Percentiles rank a stretch among this genome's conserved stretches.
Conservation (phyloP, 2,113 vertebrate species). For the Cettia cetti region DNA sequence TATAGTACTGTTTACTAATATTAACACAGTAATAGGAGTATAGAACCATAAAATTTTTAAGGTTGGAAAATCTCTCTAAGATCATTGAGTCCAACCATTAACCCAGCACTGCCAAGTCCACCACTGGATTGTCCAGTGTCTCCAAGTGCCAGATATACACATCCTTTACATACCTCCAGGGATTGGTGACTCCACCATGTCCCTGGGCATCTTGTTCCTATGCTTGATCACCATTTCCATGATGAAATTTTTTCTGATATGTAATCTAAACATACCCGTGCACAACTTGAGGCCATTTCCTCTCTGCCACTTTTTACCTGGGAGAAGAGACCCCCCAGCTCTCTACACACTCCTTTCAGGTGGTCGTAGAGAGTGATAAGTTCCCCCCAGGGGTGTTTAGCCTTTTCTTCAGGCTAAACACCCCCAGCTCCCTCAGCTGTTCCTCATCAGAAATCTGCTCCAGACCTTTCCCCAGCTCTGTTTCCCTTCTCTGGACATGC, state of each 20-base stretch:
- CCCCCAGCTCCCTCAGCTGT: fast-evolving
- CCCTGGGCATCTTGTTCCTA: neutral
- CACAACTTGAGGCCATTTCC: neutral
- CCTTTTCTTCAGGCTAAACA: neutral
- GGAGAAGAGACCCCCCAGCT: neutral
- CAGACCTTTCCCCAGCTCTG: fast-evolving
- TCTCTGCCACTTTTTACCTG: neutral
- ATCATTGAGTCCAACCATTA: neutral
- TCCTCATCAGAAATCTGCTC: neutral
- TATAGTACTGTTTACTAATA: neutral
- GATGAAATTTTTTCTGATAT: neutral
- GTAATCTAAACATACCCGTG: neutral
- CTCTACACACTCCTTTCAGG: neutral
- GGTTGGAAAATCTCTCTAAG: neutral
- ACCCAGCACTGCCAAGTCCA: neutral
- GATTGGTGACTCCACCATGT: neutral
- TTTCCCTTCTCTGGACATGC: fast-evolving
- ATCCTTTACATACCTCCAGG: neutral
- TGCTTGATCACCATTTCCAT: neutral
- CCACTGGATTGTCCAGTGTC: neutral
- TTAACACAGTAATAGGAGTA: neutral
- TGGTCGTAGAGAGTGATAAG: fast-evolving
- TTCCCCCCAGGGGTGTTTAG: no score
- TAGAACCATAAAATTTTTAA: neutral
- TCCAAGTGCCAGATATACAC: neutral